These are phyloP conservation scores for Brachionus asplanchnoidis DNA, from an alignment of 1,140 invertebrate genomes.

Conservation along the genomic window DNA sequence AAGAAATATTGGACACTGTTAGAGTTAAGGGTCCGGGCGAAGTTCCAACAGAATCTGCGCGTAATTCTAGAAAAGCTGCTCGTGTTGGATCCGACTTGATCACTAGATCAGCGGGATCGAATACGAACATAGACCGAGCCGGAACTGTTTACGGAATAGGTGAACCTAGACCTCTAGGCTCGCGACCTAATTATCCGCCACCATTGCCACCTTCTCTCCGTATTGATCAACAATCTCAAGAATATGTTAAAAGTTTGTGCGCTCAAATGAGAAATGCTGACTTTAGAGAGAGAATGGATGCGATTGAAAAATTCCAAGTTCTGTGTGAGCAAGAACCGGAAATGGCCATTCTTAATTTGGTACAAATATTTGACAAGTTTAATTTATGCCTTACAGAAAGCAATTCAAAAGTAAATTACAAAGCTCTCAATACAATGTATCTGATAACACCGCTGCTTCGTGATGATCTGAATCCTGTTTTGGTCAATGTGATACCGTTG, in stretches of 20 bases:
- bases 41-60: conserved; percentile 50
- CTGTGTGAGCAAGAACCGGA: conserved; percentile 49
- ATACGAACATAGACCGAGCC: background rate
- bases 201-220: conserved; percentile 42
- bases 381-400: conserved; percentile 52
- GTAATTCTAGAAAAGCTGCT: conserved; percentile 45
- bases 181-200: conserved; percentile 24
- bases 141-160: background rate
- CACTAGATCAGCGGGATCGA: conserved; percentile 11
- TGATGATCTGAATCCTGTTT: conserved; percentile 47
- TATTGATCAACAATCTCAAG: conserved; percentile 51
- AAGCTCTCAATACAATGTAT: conserved; percentile 52
- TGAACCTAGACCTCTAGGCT: conserved; percentile 43
- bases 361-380: conserved; percentile 58
- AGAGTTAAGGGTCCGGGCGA: conserved; percentile 56
- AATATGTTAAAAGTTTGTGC: conserved; percentile 51
- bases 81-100: background rate
- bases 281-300: conserved; percentile 51
- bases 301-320: conserved; percentile 48
- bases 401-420: conserved; percentile 56
- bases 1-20: conserved; percentile 64
- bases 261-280: conserved; percentile 49
- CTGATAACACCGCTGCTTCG: conserved; percentile 49
- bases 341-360: conserved; percentile 47
- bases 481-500: conserved; percentile 50